A percentile compares a stretch with the other conserved stretches of the same genome.
Conservation (phyloP, 2,113 vertebrate genomes). For the Gobio gobio region DNA sequence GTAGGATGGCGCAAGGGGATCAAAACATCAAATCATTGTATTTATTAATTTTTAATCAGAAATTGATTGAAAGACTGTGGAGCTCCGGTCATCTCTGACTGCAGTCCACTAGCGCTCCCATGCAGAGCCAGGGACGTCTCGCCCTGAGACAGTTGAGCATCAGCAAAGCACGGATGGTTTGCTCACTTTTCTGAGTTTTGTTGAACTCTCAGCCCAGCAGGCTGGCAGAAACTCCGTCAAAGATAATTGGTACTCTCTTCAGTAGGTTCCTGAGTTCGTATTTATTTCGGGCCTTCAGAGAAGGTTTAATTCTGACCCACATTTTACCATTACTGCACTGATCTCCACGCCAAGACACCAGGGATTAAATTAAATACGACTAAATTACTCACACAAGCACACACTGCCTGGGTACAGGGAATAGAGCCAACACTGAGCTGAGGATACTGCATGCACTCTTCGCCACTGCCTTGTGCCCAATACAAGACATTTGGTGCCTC, state of each 20-base stretch:
- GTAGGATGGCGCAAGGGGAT: too few species aligned
- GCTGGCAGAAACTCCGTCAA: neutral
- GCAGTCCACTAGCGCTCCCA: neutral
- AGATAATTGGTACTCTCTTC: neutral
- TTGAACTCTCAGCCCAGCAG: constrained; percentile 17
- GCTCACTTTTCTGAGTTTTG: constrained; percentile 30
- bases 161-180: neutral
- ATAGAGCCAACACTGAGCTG: constrained; percentile 18
- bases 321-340: constrained; percentile 35
- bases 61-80: neutral
- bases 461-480: constrained; percentile 18
- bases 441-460: neutral
- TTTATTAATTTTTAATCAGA: too few species aligned
- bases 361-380: constrained; percentile 34
- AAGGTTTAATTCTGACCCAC: constrained; percentile 42
- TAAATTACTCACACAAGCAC: constrained; percentile 36
- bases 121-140: neutral
- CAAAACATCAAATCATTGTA: too few species aligned
- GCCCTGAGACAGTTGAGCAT: neutral
- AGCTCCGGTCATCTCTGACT: neutral
- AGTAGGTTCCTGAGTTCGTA: neutral
- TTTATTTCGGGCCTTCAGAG: constrained; percentile 21
- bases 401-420: constrained; percentile 32
- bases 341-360: constrained; percentile 36
- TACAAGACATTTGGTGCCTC: constrained; percentile 33